Evolutionary conservation across 2,113 vertebrate species (phyloP).

Genomic region (Danionella cerebrum): DNA sequence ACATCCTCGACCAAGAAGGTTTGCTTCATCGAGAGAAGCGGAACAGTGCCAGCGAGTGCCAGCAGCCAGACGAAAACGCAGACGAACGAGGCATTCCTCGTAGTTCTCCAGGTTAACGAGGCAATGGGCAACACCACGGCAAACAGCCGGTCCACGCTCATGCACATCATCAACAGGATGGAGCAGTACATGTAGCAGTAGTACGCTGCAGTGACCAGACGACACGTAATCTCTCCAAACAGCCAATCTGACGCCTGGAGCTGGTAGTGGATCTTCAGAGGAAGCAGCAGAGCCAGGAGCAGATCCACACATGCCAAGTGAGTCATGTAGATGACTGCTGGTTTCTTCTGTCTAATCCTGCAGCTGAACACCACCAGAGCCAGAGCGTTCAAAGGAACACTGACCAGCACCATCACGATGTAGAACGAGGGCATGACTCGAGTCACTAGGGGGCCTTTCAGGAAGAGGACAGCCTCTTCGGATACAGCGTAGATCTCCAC

Average conservation of each 20-base stretch:
- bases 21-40: constrained; percentile 75
- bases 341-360: constrained; percentile 74
- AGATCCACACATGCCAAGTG: constrained; percentile 83
- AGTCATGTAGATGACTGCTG: constrained; percentile 84
- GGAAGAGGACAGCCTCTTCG: constrained; percentile 57
- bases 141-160: constrained; percentile 81
- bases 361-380: constrained; percentile 71
- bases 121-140: constrained; percentile 84
- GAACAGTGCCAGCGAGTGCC: constrained; percentile 69
- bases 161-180: constrained; percentile 79
- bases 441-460: constrained; percentile 69
- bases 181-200: constrained; percentile 96
- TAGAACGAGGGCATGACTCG: constrained; percentile 77
- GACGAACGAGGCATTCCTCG: constrained; percentile 55
- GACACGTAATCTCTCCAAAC: constrained; percentile 75
- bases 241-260: constrained; percentile 80
- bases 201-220: constrained; percentile 75
- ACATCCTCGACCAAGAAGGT: constrained; percentile 63
- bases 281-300: constrained; percentile 79
- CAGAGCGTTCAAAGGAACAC: constrained; percentile 78
- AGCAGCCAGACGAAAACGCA: constrained; percentile 77
- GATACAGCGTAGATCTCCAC: constrained; percentile 47
- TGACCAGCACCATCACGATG: constrained; percentile 67
- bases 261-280: constrained; percentile 83
- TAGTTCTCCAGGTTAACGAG: constrained; percentile 78